Evolutionary conservation across 2,113 vertebrate genomes (phyloP).

Genomic region (Geothlypis trichas): DNA sequence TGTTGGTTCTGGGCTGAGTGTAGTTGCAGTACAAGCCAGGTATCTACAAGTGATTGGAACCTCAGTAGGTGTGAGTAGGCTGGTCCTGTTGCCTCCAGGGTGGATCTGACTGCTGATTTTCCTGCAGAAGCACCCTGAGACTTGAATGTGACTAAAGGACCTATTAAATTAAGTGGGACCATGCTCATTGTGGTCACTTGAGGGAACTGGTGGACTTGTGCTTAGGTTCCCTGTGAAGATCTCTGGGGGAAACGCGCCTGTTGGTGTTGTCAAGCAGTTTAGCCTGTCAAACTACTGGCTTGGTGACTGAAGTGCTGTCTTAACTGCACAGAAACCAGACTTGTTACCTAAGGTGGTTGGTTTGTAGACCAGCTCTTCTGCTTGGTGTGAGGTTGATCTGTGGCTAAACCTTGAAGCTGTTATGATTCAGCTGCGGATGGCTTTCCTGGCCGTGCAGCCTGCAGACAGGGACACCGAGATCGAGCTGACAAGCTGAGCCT

Average conservation of each 20-base stretch:
- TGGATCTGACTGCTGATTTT: background rate
- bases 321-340: slow-evolving; percentile 47
- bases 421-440: slow-evolving; percentile 16
- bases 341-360: background rate
- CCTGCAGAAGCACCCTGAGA: background rate
- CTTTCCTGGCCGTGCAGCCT: background rate
- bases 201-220: background rate
- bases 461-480: background rate
- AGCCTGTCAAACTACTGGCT: slow-evolving; percentile 4
- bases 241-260: background rate
- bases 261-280: background rate
- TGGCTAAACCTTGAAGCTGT: background rate
- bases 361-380: slow-evolving; percentile 52
- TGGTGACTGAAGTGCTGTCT: background rate
- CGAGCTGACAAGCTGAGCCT: background rate
- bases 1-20: background rate
- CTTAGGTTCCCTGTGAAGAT: background rate
- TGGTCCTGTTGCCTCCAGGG: background rate
- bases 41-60: background rate
- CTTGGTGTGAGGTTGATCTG: slow-evolving; percentile 41
- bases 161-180: background rate
- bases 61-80: background rate
- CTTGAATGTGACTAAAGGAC: background rate
- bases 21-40: background rate
- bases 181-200: background rate